A percentile compares a stretch with the other conserved stretches of the same genome.
These are phyloP conservation scores for Agrochola lota DNA, from an alignment of 2,888 invertebrate genomes.

Conservation along the genomic window DNA sequence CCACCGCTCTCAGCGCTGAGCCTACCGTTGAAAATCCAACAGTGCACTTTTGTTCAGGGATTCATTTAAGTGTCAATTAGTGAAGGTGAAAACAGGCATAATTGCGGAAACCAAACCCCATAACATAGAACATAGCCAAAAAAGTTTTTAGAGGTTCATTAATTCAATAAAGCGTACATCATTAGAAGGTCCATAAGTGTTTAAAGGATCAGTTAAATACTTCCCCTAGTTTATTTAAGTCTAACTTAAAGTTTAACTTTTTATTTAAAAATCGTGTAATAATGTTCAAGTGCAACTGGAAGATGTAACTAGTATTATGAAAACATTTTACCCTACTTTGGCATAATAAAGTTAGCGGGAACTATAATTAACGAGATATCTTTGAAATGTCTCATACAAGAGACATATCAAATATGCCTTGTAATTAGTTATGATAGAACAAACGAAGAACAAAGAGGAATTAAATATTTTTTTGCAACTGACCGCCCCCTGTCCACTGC, in stretches of 20 bases:
- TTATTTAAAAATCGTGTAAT: neutral
- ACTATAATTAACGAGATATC: constrained; percentile 22
- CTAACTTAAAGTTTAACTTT: neutral
- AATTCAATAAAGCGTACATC: too few relatives aligned
- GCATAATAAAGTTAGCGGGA: neutral
- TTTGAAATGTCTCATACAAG: constrained; percentile 28
- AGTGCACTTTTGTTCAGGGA: too few relatives aligned
- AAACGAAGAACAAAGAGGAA: constrained; percentile 56
- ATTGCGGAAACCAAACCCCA: too few relatives aligned
- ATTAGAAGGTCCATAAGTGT: neutral
- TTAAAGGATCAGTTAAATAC: neutral
- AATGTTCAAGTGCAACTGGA: constrained; percentile 5
- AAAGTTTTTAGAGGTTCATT: neutral
- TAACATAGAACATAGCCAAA: neutral
- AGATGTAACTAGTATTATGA: neutral
- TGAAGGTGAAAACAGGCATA: too few relatives aligned
- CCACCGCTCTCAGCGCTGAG: too few relatives aligned
- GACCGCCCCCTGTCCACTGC: constrained; percentile 40
- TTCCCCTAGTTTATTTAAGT: neutral
- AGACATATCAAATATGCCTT: constrained; percentile 42
- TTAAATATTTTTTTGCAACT: constrained; percentile 50
- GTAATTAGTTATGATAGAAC: constrained; percentile 55
- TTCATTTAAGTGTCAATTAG: too few relatives aligned
- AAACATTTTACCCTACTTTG: neutral
- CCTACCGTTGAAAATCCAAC: too few relatives aligned